Evolutionary conservation across 2,888 invertebrate species (phyloP).

Genomic region (Pheosia gnoma): DNA sequence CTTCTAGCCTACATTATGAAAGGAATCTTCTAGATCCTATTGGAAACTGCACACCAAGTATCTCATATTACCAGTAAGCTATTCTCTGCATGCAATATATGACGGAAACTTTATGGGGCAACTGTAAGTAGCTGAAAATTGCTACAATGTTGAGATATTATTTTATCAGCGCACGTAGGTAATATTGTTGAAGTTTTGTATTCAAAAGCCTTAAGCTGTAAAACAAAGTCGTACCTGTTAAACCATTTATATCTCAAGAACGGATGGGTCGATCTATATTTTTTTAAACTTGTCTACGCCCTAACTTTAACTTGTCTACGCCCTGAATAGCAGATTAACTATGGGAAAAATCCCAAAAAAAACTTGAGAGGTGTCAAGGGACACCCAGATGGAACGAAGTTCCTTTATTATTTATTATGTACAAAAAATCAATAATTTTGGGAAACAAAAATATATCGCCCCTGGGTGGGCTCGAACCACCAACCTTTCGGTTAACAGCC

Average conservation of each 20-base stretch:
- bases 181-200: constrained; percentile 21
- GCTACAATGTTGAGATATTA: constrained; percentile 20
- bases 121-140: constrained; percentile 26
- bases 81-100: constrained; percentile 32
- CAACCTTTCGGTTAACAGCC: too few species aligned
- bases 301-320: too few species aligned
- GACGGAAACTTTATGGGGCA: constrained; percentile 34
- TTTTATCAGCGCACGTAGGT: constrained; percentile 23
- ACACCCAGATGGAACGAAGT: too few species aligned
- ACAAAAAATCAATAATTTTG: too few species aligned
- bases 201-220: constrained; percentile 4
- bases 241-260: background rate
- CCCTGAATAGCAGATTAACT: too few species aligned
- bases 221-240: background rate
- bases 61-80: constrained; percentile 38
- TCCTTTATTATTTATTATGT: too few species aligned
- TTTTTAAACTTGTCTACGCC: too few species aligned
- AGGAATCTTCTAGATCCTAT: background rate
- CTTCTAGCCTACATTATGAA: background rate
- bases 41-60: constrained; percentile 23
- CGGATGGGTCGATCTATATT: too few species aligned
- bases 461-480: too few species aligned
- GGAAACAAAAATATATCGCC: too few species aligned
- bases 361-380: too few species aligned
- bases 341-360: too few species aligned